Conservation (phyloP, 2,888 invertebrate genomes). For the Deroplatys truncata region DNA sequence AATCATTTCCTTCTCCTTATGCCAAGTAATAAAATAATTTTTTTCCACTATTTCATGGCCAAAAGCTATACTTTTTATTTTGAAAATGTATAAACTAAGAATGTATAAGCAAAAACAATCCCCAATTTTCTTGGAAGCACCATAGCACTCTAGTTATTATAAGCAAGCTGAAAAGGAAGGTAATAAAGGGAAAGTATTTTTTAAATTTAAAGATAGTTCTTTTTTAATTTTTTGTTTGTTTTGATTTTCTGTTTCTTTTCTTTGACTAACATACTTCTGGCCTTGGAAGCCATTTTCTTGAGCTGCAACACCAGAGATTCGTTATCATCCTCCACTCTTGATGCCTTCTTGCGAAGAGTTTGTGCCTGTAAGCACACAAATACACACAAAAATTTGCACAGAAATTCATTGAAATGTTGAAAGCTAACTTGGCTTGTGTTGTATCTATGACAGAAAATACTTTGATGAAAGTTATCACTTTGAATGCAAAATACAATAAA, state of each 20-base stretch:
- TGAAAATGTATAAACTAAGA: background rate
- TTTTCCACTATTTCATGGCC: no score
- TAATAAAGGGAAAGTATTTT: background rate
- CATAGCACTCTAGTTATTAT: background rate
- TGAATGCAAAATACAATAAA: background rate
- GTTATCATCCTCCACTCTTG: conserved; percentile 94
- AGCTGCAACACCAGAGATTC: conserved; percentile 92
- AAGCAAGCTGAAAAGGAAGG: background rate
- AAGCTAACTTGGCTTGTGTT: conserved; percentile 23
- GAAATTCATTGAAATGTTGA: conserved; percentile 18
- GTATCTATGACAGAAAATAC: background rate
- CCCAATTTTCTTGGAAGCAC: background rate
- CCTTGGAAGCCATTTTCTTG: conserved; percentile 90
- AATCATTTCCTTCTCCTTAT: no score
- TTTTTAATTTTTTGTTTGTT: background rate
- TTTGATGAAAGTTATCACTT: background rate
- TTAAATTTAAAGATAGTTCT: background rate
- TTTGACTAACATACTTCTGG: conserved; percentile 62
- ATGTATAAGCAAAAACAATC: background rate
- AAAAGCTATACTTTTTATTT: background rate
- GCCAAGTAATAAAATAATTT: no score
- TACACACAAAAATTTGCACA: conserved; percentile 28
- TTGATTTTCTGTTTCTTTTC: background rate
- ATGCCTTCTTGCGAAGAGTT: conserved; percentile 82
- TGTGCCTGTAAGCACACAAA: conserved; percentile 63